A percentile compares a stretch with the other conserved stretches of the same genome.
These are phyloP conservation scores for Columba guinea DNA, from an alignment of 2,797 vertebrate species.

Conservation along the genomic window DNA sequence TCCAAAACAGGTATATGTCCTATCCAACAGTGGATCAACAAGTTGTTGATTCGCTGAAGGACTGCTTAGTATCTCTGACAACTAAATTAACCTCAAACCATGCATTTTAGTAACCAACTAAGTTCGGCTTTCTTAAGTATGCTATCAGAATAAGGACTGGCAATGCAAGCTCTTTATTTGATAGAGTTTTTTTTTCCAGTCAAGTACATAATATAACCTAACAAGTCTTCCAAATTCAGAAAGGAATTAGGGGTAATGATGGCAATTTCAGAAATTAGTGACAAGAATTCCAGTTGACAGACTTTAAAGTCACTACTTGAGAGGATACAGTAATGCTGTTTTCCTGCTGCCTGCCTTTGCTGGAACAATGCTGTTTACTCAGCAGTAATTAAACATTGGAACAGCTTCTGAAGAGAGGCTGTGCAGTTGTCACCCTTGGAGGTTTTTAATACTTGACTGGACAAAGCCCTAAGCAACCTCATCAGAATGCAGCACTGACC, in stretches of 20 bases:
- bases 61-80: neutral
- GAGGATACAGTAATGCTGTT: neutral
- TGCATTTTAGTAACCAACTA: neutral
- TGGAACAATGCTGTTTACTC: neutral
- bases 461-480: neutral
- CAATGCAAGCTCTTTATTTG: neutral
- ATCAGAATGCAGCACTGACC: neutral
- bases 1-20: neutral
- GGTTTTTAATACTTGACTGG: neutral
- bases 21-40: neutral
- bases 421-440: neutral
- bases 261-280: neutral
- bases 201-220: neutral
- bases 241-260: neutral
- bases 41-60: neutral
- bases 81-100: neutral
- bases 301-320: neutral
- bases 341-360: neutral
- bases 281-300: neutral
- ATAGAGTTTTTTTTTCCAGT: neutral
- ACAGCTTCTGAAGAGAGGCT: neutral
- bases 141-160: neutral
- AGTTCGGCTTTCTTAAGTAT: neutral
- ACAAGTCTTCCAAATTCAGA: neutral
- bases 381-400: neutral